Base-by-base conservation (phyloP, 1,140 invertebrate species). In the Triops longicaudatus region DNA sequence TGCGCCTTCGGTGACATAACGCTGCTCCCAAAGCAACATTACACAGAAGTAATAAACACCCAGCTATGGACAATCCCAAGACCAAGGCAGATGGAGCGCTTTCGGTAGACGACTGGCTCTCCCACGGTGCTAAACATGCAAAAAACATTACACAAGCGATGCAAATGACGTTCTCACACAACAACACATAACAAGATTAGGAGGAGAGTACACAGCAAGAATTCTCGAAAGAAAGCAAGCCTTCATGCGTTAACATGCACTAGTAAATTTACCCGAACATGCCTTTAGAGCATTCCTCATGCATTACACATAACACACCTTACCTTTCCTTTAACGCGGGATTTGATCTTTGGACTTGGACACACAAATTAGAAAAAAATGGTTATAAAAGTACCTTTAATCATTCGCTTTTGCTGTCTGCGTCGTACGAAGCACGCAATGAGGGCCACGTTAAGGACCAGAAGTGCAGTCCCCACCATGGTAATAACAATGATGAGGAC, bases 401-500 rank as follows among this genome's bases (percentile, higher is more conserved):
- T 84, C 26, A 86, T 79, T 42, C 82, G 77, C 78, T 85, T 84
- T 79, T 84, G 86, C 87, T 83, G 86, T 88, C 85, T 87, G 82
- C 91, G 88, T 82, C 92, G 89, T 77, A 96, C 89, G 85, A 94
- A 96, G 85, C 93, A 95, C 76, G 93, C 91, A 79, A 96, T 92
- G 82, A 96, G 87, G 78, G 94, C 88, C 81, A 95, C 89, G 85
- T 95, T 95, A 81, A 95, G 87, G 31, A 91, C 83, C 31, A 93
- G 88, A 74, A 93, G 86, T 50, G 89, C 87, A 73, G 90, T 88
- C 27, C 91, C 91, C 11, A 92, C 88, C 37, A 92, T 87, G 76
- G 90, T 91, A 63, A 92, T 90, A 31, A 90, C 86, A 75, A 92
- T 87, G 74, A 93, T 89, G 80, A 95, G 88, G 79, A 94, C 85